A percentile compares a stretch with the other conserved stretches of the same genome.
phyloP scores from a whole-genome alignment of 2,888 invertebrate species.

The Xiphydria camelus region DNA sequence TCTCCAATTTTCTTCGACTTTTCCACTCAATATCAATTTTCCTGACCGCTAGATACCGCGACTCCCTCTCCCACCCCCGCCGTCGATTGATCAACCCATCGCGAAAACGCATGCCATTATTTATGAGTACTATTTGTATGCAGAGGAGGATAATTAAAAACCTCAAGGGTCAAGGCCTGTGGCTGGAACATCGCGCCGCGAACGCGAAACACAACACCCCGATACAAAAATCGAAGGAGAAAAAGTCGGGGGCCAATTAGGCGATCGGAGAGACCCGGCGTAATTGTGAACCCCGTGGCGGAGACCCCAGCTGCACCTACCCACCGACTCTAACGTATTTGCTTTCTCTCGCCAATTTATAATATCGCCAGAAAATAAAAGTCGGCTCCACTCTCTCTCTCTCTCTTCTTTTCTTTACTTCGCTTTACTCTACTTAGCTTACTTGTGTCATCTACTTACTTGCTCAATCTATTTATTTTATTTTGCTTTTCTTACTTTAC shows the following conservation, averaged over 20 bases:
- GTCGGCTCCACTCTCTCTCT: no score
- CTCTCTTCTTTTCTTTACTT: no score
- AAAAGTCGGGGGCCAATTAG: constrained; percentile 24
- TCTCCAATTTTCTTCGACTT: no score
- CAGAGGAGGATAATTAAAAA: constrained; percentile 37
- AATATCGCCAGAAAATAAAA: constrained; percentile 9
- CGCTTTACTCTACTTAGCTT: no score
- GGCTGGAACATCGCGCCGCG: constrained; percentile 4
- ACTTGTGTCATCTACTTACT: no score
- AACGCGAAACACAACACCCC: constrained; percentile 15
- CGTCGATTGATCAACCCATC: constrained; percentile 36
- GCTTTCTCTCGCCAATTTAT: constrained; percentile 15
- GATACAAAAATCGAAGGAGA: constrained; percentile 13
- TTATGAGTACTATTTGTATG: constrained; percentile 37
- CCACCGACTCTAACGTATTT: constrained; percentile 9
- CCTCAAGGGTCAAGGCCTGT: constrained; percentile 32
- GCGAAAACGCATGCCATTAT: constrained; percentile 24
- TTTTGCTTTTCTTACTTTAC: no score
- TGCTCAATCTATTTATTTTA: no score
- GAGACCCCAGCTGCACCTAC: constrained; percentile 12
- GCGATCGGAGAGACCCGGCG: constrained; percentile 9
- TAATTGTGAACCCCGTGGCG: constrained; percentile 21
- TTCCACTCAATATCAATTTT: no score
- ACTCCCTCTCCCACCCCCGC: constrained; percentile 21
- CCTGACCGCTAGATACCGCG: no score